Conservation (phyloP, 2,797 vertebrate species). For the Phalloptychus januarius region DNA sequence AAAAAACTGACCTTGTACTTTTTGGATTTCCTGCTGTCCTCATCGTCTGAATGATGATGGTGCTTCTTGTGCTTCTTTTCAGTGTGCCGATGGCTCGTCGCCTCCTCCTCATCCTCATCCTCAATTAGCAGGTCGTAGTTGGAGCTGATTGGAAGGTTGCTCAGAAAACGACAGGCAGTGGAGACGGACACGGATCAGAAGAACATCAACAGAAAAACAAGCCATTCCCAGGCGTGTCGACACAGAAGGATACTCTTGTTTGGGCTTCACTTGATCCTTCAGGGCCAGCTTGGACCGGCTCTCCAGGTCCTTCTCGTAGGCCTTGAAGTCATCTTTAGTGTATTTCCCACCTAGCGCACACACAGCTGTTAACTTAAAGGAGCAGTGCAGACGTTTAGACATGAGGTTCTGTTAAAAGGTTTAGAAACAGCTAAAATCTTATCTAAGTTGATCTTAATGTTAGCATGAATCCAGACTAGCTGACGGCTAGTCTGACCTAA, state of each 20-base stretch:
- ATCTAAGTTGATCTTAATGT: neutral
- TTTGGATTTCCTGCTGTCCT: conserved; percentile 84
- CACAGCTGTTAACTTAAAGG: neutral
- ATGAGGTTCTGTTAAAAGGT: neutral
- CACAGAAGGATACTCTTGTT: conserved; percentile 93
- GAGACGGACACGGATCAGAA: neutral
- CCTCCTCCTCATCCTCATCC: conserved; percentile 83
- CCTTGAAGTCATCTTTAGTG: conserved; percentile 95
- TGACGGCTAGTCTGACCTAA: neutral
- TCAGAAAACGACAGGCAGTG: neutral
- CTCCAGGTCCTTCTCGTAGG: conserved; percentile 90
- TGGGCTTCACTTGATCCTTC: conserved; percentile 90
- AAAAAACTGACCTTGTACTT: conserved; percentile 84
- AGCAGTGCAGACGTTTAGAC: neutral
- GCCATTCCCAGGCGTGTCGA: neutral
- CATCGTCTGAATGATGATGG: conserved; percentile 86
- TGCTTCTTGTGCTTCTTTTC: conserved; percentile 88
- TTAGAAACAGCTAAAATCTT: neutral
- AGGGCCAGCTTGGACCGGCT: conserved; percentile 88
- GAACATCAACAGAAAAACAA: neutral
- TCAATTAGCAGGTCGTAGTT: conserved; percentile 92
- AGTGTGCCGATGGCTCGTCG: conserved; percentile 70
- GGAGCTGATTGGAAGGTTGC: conserved; percentile 81
- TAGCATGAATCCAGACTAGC: neutral
- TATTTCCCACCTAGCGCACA: conserved; percentile 88